Percentiles rank a stretch among this genome's conserved stretches.
Conservation (phyloP, 2,888 invertebrate genomes). For the Patella pellucida region DNA sequence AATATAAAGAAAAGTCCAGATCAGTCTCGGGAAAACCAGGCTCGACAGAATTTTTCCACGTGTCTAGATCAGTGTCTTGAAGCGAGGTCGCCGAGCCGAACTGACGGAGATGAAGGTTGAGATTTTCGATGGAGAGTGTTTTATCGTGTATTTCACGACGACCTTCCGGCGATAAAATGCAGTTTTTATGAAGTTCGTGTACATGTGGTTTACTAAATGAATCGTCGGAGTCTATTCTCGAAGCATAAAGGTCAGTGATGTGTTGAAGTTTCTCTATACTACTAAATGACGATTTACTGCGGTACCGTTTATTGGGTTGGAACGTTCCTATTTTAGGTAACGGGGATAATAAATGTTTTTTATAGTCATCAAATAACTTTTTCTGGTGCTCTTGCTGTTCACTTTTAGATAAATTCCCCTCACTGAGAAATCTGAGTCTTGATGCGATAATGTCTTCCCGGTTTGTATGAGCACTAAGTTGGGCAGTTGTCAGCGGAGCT, state of each 20-base stretch:
- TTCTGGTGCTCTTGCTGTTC: constrained; percentile 36
- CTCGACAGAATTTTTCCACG: constrained; percentile 42
- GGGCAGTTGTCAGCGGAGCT: constrained; percentile 22
- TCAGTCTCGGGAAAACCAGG: constrained; percentile 52
- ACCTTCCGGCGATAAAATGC: constrained; percentile 59
- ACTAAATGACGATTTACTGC: constrained; percentile 1
- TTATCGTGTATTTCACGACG: constrained; percentile 54
- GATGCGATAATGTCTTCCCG: constrained; percentile 52
- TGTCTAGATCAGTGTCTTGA: constrained; percentile 60
- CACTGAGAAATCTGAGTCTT: constrained; percentile 56
- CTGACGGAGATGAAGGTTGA: constrained; percentile 41
- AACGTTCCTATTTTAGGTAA: constrained; percentile 27
- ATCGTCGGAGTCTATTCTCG: not conserved
- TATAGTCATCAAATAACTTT: constrained; percentile 42
- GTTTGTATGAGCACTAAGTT: constrained; percentile 31
- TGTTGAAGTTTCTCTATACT: not conserved
- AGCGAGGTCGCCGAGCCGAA: constrained; percentile 55
- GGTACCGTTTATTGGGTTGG: not conserved
- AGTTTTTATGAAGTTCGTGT: constrained; percentile 56
- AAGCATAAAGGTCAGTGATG: not conserved
- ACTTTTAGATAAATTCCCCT: constrained; percentile 47
- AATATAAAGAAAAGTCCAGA: constrained; percentile 56
- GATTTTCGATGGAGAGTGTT: constrained; percentile 57
- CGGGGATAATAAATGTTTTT: constrained; percentile 40
- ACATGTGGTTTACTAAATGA: constrained; percentile 32